These are phyloP conservation scores for Leontopithecus rosalia DNA, from an alignment of 2,797 vertebrate species.

Conservation along the genomic window DNA sequence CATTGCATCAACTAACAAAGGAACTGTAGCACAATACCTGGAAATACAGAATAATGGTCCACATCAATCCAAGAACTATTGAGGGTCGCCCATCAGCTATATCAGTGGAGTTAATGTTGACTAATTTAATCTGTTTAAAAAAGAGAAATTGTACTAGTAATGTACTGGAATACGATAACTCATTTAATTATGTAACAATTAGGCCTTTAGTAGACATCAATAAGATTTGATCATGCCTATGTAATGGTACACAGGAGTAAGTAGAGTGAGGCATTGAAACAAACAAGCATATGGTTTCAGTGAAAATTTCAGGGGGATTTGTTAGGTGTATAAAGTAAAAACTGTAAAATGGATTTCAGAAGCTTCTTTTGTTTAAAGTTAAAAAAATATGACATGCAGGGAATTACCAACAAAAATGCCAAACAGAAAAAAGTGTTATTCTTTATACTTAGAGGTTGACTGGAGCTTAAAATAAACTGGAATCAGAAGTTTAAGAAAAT, in stretches of 20 bases:
- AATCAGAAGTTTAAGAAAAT: constrained; percentile 40
- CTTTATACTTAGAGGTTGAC: constrained; percentile 33
- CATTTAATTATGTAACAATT: neutral
- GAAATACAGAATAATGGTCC: constrained; percentile 99
- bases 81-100: constrained; percentile 97
- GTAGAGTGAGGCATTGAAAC: neutral
- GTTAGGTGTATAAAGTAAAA: constrained; percentile 8
- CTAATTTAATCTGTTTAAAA: constrained; percentile 93
- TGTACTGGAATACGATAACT: neutral
- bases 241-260: neutral
- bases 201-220: neutral
- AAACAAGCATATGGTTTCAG: neutral
- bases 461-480: neutral
- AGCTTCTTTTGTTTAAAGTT: neutral
- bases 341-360: neutral
- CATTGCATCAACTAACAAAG: neutral
- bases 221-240: constrained; percentile 6
- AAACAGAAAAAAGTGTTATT: constrained; percentile 15
- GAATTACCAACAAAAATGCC: constrained; percentile 47
- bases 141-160: constrained; percentile 56
- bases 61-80: constrained; percentile 96
- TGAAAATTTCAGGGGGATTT: neutral
- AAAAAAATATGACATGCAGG: constrained; percentile 56
- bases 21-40: constrained; percentile 87
- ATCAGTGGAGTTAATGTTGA: constrained; percentile 99